Evolutionary conservation across 2,797 vertebrate genomes (phyloP).

Genomic region (Notolepis coatsorum): DNA sequence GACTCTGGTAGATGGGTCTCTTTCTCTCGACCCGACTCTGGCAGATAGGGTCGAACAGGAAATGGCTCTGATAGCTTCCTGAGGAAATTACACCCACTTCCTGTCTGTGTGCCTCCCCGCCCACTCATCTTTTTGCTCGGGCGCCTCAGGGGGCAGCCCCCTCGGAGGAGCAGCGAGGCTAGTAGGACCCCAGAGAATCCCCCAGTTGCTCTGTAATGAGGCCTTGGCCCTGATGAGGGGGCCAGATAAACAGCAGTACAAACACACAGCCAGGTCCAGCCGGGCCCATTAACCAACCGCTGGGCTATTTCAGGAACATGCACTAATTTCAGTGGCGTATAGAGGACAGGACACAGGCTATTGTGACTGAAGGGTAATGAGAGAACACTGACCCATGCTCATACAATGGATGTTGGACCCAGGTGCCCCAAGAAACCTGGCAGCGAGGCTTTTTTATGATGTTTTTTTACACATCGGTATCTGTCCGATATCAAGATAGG

Average conservation of each 20-base stretch:
- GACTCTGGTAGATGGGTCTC: no score
- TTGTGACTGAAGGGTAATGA: conserved; percentile 47
- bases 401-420: conserved; percentile 41
- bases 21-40: conserved; percentile 56
- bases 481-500: no score
- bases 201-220: conserved; percentile 63
- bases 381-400: conserved; percentile 37
- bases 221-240: conserved; percentile 70
- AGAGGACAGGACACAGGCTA: conserved; percentile 60
- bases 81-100: conserved; percentile 89
- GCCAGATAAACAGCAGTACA: conserved; percentile 74
- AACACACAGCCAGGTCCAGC: conserved; percentile 55
- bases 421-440: conserved; percentile 42
- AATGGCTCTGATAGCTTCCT: conserved; percentile 84
- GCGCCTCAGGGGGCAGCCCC: conserved; percentile 47
- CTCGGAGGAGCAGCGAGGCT: conserved; percentile 26
- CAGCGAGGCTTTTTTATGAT: conserved; percentile 13
- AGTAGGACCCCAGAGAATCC: conserved; percentile 59
- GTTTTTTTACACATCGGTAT: no score
- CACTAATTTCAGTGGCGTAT: conserved; percentile 43
- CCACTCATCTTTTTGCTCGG: conserved; percentile 36
- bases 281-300: conserved; percentile 59
- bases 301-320: conserved; percentile 66
- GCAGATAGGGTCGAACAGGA: conserved; percentile 74
- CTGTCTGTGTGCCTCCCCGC: conserved; percentile 74